Evolutionary conservation across 2,797 vertebrate genomes (phyloP), one percentile per base, ranked within the genome.

Genomic region (Schizopygopsis pylzovi): DNA sequence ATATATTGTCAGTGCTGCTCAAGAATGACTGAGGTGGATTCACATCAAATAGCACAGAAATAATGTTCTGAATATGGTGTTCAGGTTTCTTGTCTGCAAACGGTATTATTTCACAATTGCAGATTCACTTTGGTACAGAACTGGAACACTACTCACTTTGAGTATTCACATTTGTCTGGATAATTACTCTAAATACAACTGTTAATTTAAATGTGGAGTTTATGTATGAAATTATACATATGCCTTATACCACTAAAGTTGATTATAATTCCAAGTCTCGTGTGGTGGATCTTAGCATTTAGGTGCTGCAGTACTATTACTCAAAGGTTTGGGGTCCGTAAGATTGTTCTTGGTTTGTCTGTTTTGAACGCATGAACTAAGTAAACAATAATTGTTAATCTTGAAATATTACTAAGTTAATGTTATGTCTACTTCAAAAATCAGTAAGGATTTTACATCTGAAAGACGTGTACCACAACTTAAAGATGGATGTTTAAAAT

Each of bases 111-210:
- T 84, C 75, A 86, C 75, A 85, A 49, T 85, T 77, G 79, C 72
- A 88, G 76, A 85, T 85, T 79, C 79, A 16, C 43, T 83, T 86
- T 79, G 54, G 37, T 85, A 70, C 75, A 81, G 41, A 84, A 88
- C 56, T 71, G 79, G 83, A 88, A 86, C 75, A 8, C 85, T 91
- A 80, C 76, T 82, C 43, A 54, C 87, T 87, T 56, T 88, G 79
- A 90, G 75, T 90, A 90, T 92, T 93, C 91, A 78, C 61, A 84
- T 73, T 82, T 67, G 59, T 91, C 86, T 73, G 81, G 49, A 84
- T 56, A 87, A 88, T 89, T 86, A 85, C 85, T 88, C 15, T 72
- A 77, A 71, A 79, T 78, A 80, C 67, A 61, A 86, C 81, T 88
- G 85, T 88, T 70, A 86, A 91, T 86, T 71, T 79, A 83, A 81